Evolutionary conservation across 2,797 vertebrate species (phyloP).

Genomic region (Myripristis jacobus): DNA sequence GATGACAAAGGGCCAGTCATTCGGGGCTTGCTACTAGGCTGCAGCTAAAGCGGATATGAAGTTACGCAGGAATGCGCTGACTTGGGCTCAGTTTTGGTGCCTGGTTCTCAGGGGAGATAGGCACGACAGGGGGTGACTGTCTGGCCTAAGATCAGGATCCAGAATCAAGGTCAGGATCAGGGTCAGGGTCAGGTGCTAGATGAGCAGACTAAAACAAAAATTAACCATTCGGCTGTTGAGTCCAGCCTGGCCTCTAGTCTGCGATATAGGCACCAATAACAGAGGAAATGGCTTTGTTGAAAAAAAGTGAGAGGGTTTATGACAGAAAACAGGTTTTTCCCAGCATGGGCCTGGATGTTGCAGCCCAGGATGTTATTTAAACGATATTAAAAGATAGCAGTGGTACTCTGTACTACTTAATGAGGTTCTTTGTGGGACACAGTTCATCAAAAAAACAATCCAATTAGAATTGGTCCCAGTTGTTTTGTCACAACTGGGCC

Average conservation of each 20-base stretch:
- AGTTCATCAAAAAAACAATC: no score
- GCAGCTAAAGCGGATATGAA: constrained; percentile 76
- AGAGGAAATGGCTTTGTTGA: no score
- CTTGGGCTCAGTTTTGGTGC: constrained; percentile 32
- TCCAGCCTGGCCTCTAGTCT: no score
- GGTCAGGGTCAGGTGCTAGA: constrained; percentile 21
- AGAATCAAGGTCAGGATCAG: background rate
- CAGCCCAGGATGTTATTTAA: background rate
- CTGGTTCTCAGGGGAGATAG: constrained; percentile 33
- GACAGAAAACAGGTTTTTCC: no score
- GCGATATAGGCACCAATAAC: no score
- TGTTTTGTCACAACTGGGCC: no score
- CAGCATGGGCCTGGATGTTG: no score
- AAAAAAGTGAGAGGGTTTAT: no score
- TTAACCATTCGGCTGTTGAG: no score
- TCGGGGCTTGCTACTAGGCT: constrained; percentile 57
- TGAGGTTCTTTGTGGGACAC: no score
- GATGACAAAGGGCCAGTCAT: constrained; percentile 79
- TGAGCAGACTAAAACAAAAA: constrained; percentile 12
- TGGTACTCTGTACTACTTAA: no score
- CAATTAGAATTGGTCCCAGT: background rate
- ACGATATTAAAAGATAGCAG: background rate
- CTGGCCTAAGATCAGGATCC: constrained; percentile 17
- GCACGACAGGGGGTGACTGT: constrained; percentile 30
- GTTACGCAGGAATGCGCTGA: constrained; percentile 78